These are phyloP conservation scores for Emydoidea blandingii DNA, from an alignment of 2,797 vertebrate species.

Conservation along the genomic window DNA sequence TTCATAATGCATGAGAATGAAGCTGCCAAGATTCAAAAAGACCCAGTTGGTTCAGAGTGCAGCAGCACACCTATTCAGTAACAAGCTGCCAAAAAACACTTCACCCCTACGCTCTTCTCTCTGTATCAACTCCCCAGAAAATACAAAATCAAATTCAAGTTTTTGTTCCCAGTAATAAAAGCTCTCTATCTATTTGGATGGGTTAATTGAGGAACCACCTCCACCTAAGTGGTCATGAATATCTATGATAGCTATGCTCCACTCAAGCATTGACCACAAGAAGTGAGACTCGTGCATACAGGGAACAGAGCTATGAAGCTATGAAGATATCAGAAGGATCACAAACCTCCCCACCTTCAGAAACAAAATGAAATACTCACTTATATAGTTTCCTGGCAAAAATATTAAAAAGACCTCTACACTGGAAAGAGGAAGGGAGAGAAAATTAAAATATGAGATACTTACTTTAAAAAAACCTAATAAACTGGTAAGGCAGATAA, in stretches of 20 bases:
- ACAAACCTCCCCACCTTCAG: background rate
- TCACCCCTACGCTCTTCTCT: background rate
- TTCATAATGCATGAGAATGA: background rate
- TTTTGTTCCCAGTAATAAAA: background rate
- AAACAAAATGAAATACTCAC: fast-evolving
- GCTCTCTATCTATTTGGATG: background rate
- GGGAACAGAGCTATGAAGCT: background rate
- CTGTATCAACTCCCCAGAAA: background rate
- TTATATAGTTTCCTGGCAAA: background rate
- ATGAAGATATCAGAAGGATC: background rate
- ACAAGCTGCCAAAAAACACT: background rate
- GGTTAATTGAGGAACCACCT: background rate
- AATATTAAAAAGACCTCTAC: background rate
- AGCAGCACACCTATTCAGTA: background rate
- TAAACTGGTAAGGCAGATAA: background rate
- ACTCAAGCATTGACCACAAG: background rate
- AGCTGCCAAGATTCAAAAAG: background rate
- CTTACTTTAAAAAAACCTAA: background rate
- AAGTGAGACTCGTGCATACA: background rate
- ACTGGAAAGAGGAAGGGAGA: fast-evolving
- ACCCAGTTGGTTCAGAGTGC: background rate
- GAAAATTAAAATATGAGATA: background rate
- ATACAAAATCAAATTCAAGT: background rate
- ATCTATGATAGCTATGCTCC: background rate
- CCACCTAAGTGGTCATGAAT: background rate